Evolutionary conservation across 2,797 vertebrate genomes (phyloP), one percentile per base, ranked within the genome.

Genomic region (Aratinga solstitialis): DNA sequence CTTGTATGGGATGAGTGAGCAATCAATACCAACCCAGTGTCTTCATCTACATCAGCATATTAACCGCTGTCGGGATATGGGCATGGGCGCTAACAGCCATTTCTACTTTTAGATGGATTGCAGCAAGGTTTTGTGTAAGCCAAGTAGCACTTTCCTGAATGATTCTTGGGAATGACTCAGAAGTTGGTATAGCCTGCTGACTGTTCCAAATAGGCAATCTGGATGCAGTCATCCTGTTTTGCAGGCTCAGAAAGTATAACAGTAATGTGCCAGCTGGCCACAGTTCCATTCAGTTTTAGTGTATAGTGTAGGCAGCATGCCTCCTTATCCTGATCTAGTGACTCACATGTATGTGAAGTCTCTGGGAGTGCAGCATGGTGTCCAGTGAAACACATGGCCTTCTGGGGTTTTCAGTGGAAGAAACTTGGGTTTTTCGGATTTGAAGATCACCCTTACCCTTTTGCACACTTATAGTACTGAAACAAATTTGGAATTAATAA

Each of bases 181-280:
- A 81, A 88, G n/a, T 27, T 78, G 30, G 11, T 91, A 47, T 23
- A 89, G 59, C 26, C 48, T 71, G 66, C 20, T 79, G 76, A 54
- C 62, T 88, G 72, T 91, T 95, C 62, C 0, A 2, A 89, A 58
- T 68, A 85, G 54, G 45, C 79, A 91, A 58, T 93, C 93, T 95
- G 95, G 90, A 73, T 74, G 47, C 24, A 86, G 42, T 24, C 73
- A 50, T 88, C 50, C 66, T 93, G 85, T 91, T 95, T 92, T 88
- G 16, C 34, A 81, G 78, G 66, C 82, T 81, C 69, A 43, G 68
- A 83, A 95, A 75, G 45, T 77, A 58, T 74, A 67, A 48, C 87
- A 76, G 73, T 30, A 48, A 23, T 47, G 42, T 69, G 45, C 69
- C 91, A 95, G 77, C 77, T 95, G 88, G 80, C 59, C 18, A 78